These are phyloP conservation scores for Pyrocephalus nanus DNA, from an alignment of 2,797 vertebrate species.

Conservation along the genomic window DNA sequence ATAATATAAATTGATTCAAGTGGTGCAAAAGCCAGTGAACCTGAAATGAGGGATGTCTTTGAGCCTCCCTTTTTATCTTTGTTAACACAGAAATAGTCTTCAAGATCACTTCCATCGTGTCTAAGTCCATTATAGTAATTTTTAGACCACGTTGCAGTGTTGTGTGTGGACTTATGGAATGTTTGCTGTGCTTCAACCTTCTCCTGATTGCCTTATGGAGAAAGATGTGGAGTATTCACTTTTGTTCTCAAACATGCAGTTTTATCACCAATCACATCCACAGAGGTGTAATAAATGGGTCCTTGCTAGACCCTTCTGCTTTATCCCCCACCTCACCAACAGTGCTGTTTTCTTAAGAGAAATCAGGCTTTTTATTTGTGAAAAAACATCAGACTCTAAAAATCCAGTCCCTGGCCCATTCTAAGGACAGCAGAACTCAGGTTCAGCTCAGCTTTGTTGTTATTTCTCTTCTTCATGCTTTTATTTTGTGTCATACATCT, in stretches of 20 bases:
- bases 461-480: not conserved
- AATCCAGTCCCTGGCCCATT: fast-evolving
- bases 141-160: not conserved
- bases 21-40: not conserved
- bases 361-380: not conserved
- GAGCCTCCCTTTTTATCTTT: not conserved
- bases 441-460: not conserved
- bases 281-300: not conserved
- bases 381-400: not conserved
- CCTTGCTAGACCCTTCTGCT: no score
- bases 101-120: not conserved
- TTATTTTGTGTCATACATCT: not conserved
- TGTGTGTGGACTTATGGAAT: not conserved
- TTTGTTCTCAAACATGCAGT: not conserved
- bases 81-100: not conserved
- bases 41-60: not conserved
- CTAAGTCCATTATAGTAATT: not conserved
- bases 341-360: not conserved
- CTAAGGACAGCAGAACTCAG: not conserved
- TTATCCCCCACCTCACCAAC: not conserved
- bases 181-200: not conserved
- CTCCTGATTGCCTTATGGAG: not conserved
- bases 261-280: not conserved
- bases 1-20: not conserved
- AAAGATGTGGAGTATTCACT: not conserved